Evolutionary conservation across 2,797 vertebrate species (phyloP), one percentile per base, ranked within the genome.

Genomic region (Ctenosaura bakeri): DNA sequence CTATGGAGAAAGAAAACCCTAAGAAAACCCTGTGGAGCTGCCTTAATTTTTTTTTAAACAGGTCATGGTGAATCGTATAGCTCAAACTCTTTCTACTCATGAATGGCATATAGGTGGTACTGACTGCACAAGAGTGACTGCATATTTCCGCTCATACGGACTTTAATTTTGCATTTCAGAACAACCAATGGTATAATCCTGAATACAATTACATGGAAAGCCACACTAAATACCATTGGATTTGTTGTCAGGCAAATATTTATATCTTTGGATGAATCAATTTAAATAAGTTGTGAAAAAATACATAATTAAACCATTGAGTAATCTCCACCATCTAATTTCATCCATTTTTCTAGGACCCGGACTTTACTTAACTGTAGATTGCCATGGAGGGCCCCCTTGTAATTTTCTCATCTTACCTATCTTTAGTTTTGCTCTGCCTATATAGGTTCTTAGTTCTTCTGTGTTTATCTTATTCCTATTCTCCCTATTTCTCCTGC

Each of bases 241-340:
- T 59, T 86, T 76, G 22, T 35, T 76, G 24, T 54, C 26, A 50
- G 38, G n/a, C 52, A 56, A 56, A 20, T 76, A 54, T 16, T 6
- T 22, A 56, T 35, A 14, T 22, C 32, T 29, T 26, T 85, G 10
- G 35, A 66, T 8, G 22, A 16, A 26, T 87, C 14, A 10, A 16
- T 78, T 77, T 62, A 78, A 87, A 87, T 32, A 16, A 32, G 35
- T 59, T 86, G 54, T 59, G 52, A 46, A 46, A 86, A 77, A 78
- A 42, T 77, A 14, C 26, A 2, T 13, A 24, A 64, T 35, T 7
- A 26, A 87, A n/a, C 4, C 32, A 86, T 12, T 77, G 54, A 86
- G 8, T 26, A n/a, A 50, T 87, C 20, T 2, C 6, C 16, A 4
- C 71, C 69, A 74, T 5, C 6, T 54, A 73, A 6, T 52, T 35